These are phyloP conservation scores for Holothuria scabra DNA, from an alignment of 53 echinoderm and acorn worm species.

Conservation along the genomic window DNA sequence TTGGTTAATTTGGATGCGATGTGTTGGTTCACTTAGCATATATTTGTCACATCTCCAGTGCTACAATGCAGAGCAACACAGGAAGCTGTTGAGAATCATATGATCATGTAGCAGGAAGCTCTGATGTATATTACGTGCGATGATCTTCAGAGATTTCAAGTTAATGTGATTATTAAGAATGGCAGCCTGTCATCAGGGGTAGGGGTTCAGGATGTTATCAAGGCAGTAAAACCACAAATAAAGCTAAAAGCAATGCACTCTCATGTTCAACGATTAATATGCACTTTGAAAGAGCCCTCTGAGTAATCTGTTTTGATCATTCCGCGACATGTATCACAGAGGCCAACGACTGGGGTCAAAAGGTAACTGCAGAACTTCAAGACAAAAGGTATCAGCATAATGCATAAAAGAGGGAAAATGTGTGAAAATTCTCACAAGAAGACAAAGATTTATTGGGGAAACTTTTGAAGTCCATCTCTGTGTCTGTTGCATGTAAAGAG, in stretches of 20 bases:
- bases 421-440: too few species aligned
- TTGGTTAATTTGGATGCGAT: conserved; percentile 9
- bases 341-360: too few species aligned
- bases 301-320: conserved; percentile 17
- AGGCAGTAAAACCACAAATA: conserved; percentile 37
- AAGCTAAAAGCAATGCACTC: conserved; percentile 8
- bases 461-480: too few species aligned
- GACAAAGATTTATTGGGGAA: too few species aligned
- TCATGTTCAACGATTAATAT: conserved; percentile 5
- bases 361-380: too few species aligned
- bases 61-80: conserved; percentile 13
- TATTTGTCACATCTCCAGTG: background rate
- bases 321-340: too few species aligned
- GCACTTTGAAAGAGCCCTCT: conserved; percentile 13
- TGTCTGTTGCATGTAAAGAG: too few species aligned
- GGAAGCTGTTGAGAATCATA: conserved; percentile 26
- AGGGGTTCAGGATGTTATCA: conserved; percentile 32
- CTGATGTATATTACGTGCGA: conserved; percentile 31
- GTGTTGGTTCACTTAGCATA: conserved; percentile 1
- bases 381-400: too few species aligned
- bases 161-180: conserved; percentile 29
- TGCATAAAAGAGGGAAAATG: too few species aligned
- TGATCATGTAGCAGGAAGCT: conserved; percentile 20
- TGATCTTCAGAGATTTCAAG: conserved; percentile 17
- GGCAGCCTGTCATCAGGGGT: conserved; percentile 39